Evolutionary conservation across 37 sponge, comb jelly and placozoan species (phyloP).

Genomic region (Lycopodina hypogea): DNA sequence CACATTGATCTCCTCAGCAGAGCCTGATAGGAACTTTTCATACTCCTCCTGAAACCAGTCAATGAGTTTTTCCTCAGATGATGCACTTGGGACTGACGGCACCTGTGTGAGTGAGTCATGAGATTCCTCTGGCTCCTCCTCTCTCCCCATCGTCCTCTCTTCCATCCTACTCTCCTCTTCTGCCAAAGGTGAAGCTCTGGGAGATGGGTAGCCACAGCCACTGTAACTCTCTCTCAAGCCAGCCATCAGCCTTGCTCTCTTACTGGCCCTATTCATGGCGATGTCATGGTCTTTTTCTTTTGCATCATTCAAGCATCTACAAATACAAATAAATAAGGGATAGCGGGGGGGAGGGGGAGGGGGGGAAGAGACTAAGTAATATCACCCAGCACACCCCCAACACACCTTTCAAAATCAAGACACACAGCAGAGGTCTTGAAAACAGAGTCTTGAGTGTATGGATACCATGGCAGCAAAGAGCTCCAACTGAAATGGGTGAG

Average conservation of each 20-base stretch:
- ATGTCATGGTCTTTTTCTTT: no score
- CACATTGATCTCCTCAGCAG: neutral
- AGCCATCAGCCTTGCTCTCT: no score
- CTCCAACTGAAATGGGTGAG: slow-evolving; percentile 7
- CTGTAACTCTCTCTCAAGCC: no score
- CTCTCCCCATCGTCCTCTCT: neutral
- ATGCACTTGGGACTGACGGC: neutral
- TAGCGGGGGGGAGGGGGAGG: no score
- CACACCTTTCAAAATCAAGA: slow-evolving; percentile 16
- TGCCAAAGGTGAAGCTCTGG: no score
- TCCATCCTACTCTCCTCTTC: slow-evolving; percentile 5
- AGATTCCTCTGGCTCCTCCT: neutral
- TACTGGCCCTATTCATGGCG: no score
- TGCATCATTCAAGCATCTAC: neutral
- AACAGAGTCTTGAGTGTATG: slow-evolving; percentile 13
- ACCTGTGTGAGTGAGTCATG: neutral
- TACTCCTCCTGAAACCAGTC: neutral
- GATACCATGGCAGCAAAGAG: slow-evolving; percentile 33
- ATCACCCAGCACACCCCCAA: neutral
- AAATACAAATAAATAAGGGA: no score
- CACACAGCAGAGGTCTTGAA: neutral
- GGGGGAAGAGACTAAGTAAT: neutral
- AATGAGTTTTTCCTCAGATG: slow-evolving; percentile 7
- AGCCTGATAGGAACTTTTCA: neutral
- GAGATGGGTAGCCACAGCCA: no score